Percentiles rank a stretch among this genome's conserved stretches.
phyloP scores from a whole-genome alignment of 2,888 invertebrate genomes.

The Euphydryas editha region DNA sequence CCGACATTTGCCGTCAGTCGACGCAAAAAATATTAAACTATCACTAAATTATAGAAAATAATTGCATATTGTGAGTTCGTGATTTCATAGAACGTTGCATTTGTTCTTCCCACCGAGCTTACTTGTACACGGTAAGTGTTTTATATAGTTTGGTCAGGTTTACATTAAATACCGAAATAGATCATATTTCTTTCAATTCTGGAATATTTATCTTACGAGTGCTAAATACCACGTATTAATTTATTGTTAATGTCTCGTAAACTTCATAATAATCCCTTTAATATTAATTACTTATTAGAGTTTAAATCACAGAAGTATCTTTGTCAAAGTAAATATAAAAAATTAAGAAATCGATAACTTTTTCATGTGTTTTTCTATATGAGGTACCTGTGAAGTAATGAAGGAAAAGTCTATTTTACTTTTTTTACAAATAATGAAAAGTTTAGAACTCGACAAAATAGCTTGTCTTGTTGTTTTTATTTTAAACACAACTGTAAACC shows the following conservation, averaged over 20 bases:
- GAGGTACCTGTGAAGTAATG: too few species aligned
- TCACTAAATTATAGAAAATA: conserved; percentile 30
- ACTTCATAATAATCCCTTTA: background rate
- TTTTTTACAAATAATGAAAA: too few species aligned
- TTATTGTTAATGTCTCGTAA: background rate
- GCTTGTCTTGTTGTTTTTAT: too few species aligned
- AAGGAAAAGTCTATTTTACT: too few species aligned
- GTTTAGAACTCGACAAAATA: too few species aligned
- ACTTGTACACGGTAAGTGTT: conserved; percentile 28
- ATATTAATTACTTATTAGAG: background rate
- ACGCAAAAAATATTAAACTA: conserved; percentile 36
- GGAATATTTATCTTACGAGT: conserved; percentile 29
- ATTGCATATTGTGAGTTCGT: conserved; percentile 24
- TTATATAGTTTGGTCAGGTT: conserved; percentile 22
- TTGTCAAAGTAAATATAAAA: background rate
- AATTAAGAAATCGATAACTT: background rate
- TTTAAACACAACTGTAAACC: too few species aligned
- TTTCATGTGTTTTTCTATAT: background rate
- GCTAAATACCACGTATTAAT: conserved; percentile 22
- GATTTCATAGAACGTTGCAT: conserved; percentile 17
- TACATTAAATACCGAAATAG: conserved; percentile 28
- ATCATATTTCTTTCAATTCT: conserved; percentile 37
- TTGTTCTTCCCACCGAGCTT: background rate
- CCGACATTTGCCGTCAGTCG: conserved; percentile 32
- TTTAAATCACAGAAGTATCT: background rate